phyloP scores from a whole-genome alignment of 2,888 invertebrate species.

The Trisateles emortualis region DNA sequence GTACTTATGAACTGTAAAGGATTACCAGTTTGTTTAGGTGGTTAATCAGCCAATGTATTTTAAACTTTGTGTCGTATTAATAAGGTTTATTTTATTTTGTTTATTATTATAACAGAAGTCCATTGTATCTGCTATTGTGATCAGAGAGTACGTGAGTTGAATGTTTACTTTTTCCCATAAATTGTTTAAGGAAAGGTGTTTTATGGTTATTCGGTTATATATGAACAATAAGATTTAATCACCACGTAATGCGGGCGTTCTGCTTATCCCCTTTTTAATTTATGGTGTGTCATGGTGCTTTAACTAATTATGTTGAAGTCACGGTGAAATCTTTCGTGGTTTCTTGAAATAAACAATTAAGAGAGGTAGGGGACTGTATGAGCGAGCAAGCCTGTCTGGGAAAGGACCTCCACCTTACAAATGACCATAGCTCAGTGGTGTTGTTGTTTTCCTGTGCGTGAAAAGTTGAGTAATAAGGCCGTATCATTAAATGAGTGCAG shows the following conservation, averaged over 20 bases:
- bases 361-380: background rate
- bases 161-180: slow-evolving; percentile 54
- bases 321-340: slow-evolving; percentile 7
- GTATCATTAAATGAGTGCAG: too few species aligned
- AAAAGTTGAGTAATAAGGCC: too few species aligned
- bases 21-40: slow-evolving; percentile 12
- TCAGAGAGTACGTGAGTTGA: slow-evolving; percentile 60
- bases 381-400: too few species aligned
- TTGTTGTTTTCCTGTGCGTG: too few species aligned
- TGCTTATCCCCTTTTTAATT: slow-evolving; percentile 26
- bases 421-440: too few species aligned
- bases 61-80: background rate
- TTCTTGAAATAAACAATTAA: background rate
- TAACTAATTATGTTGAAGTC: slow-evolving; percentile 19
- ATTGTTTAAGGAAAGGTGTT: slow-evolving; percentile 56
- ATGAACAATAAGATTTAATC: slow-evolving; percentile 58
- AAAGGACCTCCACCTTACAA: too few species aligned
- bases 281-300: slow-evolving; percentile 29
- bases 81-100: slow-evolving; percentile 30
- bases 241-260: slow-evolving; percentile 37
- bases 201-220: slow-evolving; percentile 49
- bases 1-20: slow-evolving; percentile 3
- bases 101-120: slow-evolving; percentile 43
- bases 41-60: slow-evolving; percentile 17
- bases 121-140: slow-evolving; percentile 62